Conservation (phyloP, 2,888 invertebrate genomes). For the Trichacis sp. region DNA sequence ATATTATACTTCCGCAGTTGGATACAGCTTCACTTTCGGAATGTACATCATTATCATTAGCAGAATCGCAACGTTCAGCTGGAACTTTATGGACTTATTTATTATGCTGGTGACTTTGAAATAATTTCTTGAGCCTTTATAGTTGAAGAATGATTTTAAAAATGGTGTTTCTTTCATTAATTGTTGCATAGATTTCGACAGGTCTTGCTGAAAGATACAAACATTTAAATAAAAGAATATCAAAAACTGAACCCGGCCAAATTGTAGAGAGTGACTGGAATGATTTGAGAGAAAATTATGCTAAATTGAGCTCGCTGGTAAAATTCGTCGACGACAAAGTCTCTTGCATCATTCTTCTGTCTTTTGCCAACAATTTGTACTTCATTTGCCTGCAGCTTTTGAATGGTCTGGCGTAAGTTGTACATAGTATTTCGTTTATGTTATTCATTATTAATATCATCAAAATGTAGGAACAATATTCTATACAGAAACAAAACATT, state of each 20-base stretch:
- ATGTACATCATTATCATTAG: slow-evolving; percentile 69
- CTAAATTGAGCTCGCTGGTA: slow-evolving; percentile 74
- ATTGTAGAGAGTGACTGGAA: slow-evolving; percentile 71
- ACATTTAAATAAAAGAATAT: slow-evolving; percentile 72
- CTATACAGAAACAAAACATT: too few relatives aligned
- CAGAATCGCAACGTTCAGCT: slow-evolving; percentile 75
- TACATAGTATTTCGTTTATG: too few relatives aligned
- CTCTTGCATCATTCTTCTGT: slow-evolving; percentile 75
- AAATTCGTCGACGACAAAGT: slow-evolving; percentile 74
- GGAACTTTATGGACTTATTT: slow-evolving; percentile 81
- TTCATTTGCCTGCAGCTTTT: slow-evolving; percentile 81
- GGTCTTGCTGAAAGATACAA: slow-evolving; percentile 77
- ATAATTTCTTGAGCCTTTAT: too few relatives aligned
- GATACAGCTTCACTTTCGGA: slow-evolving; percentile 57
- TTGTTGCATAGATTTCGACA: slow-evolving; percentile 61
- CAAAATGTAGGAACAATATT: too few relatives aligned
- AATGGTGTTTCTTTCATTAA: slow-evolving; percentile 36
- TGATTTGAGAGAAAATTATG: slow-evolving; percentile 74
- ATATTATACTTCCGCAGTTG: slow-evolving; percentile 53
- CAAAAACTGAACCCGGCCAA: slow-evolving; percentile 65
- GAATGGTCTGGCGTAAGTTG: slow-evolving; percentile 76
- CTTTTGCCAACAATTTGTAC: slow-evolving; percentile 79
- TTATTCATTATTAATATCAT: too few relatives aligned
- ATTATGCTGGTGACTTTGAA: slow-evolving; percentile 79
- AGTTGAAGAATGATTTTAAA: not conserved